Evolutionary conservation across 2,113 vertebrate species (phyloP).

Genomic region (Delphinapterus leucas): DNA sequence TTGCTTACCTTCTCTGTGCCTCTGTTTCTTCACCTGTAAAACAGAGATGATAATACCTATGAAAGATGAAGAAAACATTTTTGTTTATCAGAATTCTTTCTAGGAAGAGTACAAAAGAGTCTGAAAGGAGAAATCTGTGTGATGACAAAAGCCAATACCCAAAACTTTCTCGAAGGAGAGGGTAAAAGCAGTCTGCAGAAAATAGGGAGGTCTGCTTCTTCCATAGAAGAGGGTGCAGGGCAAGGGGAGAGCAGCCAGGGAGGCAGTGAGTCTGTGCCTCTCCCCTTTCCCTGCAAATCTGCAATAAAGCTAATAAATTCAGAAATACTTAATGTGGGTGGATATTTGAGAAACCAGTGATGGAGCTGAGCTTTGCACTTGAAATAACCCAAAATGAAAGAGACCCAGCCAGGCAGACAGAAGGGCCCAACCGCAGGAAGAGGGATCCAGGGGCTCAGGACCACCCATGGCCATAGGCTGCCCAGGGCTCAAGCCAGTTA

Average conservation of each 20-base stretch:
- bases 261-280: not conserved
- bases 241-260: not conserved
- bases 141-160: not conserved
- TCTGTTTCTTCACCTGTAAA: not conserved
- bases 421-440: not conserved
- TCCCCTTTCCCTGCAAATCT: not conserved
- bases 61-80: not conserved
- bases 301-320: not conserved
- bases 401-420: not conserved
- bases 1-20: not conserved
- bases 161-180: not conserved
- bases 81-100: not conserved
- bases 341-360: not conserved
- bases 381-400: not conserved
- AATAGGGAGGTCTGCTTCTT: not conserved
- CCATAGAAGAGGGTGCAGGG: not conserved
- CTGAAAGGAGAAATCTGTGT: not conserved
- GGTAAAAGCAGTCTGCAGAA: not conserved
- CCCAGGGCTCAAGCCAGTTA: too few species aligned
- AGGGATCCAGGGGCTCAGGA: not conserved
- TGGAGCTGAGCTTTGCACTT: not conserved
- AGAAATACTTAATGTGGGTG: not conserved
- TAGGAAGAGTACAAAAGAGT: not conserved
- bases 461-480: accelerated
- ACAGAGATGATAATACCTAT: not conserved